phyloP scores from a whole-genome alignment of 1,140 invertebrate species.

The Diploscapter pachys region DNA sequence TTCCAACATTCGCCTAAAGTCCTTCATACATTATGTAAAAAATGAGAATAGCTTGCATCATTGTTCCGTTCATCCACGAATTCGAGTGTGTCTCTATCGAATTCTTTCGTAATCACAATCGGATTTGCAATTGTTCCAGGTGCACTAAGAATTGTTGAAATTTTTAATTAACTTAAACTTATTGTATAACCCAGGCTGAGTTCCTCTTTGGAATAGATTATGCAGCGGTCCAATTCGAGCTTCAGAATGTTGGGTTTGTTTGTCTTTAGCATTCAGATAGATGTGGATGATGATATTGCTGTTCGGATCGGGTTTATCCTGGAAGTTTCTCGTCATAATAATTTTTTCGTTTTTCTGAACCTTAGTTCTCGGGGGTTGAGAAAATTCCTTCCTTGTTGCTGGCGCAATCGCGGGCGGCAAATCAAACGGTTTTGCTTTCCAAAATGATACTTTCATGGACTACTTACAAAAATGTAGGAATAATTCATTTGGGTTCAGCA shows the following conservation, averaged over 20 bases:
- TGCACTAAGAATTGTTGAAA: constrained; percentile 2
- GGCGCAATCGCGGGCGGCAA: too few species aligned
- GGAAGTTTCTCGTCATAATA: neutral
- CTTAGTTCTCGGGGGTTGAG: neutral
- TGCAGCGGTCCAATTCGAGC: neutral
- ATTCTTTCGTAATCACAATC: constrained; percentile 21
- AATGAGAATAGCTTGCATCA: too few species aligned
- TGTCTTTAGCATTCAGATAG: constrained; percentile 12
- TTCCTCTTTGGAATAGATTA: constrained; percentile 9
- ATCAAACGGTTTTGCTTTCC: too few species aligned
- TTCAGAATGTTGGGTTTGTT: too few species aligned
- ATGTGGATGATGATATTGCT: constrained; percentile 21
- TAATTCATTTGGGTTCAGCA: too few species aligned
- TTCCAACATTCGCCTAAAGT: too few species aligned
- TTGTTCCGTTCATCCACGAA: constrained; percentile 12
- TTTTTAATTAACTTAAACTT: constrained; percentile 3
- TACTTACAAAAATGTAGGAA: too few species aligned
- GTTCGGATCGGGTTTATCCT: neutral
- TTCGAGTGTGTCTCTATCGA: constrained; percentile 16
- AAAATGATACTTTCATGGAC: too few species aligned
- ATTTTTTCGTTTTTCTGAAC: constrained; percentile 1
- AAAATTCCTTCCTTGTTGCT: too few species aligned
- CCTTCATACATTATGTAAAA: too few species aligned
- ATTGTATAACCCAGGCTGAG: neutral
- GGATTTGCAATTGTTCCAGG: constrained; percentile 9